A percentile compares a stretch with the other conserved stretches of the same genome.
Evolutionary conservation across 2,113 vertebrate genomes (phyloP).

Genomic region (Alouatta palliata): DNA sequence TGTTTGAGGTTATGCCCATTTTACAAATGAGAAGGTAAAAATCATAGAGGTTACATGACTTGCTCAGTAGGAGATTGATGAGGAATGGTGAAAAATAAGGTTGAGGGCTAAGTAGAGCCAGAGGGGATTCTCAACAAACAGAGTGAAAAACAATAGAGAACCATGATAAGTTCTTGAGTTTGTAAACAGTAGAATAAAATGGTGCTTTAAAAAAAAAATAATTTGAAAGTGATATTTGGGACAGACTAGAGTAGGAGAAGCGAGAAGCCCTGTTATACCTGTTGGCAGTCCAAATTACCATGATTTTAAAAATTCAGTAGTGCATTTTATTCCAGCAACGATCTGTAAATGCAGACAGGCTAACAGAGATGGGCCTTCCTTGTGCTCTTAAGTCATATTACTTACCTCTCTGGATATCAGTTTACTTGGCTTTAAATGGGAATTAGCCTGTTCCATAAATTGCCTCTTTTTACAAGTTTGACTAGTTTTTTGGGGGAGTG

Average conservation of each 20-base stretch:
- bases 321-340: background rate
- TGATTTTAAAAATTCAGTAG: background rate
- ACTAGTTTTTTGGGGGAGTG: background rate
- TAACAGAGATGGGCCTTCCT: background rate
- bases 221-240: background rate
- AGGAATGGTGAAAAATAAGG: background rate
- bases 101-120: background rate
- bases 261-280: background rate
- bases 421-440: background rate
- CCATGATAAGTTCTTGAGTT: background rate
- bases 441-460: background rate
- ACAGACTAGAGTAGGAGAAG: background rate
- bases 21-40: background rate
- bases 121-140: background rate
- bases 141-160: background rate
- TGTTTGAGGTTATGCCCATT: background rate
- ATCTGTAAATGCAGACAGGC: background rate
- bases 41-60: background rate
- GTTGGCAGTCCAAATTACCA: background rate
- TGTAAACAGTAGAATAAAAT: background rate
- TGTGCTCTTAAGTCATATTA: background rate
- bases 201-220: background rate
- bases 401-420: background rate
- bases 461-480: background rate
- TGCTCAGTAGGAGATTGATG: background rate